Conservation (phyloP, 2,797 vertebrate genomes). For the Galaxias olidus region DNA sequence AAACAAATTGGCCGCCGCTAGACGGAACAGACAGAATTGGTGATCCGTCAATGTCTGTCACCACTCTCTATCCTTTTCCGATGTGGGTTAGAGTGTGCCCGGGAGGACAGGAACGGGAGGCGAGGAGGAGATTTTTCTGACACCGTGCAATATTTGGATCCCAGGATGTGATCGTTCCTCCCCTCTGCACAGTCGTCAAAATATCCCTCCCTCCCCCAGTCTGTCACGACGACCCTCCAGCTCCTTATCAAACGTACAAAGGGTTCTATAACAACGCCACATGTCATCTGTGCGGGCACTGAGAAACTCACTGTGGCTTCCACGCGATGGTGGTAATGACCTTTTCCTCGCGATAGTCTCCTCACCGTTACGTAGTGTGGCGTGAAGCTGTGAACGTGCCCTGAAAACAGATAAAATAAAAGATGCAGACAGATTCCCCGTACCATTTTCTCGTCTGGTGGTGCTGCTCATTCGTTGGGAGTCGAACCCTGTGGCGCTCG, state of each 20-base stretch:
- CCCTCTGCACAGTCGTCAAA: constrained; percentile 15
- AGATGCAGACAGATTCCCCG: constrained; percentile 1
- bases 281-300: constrained; percentile 6
- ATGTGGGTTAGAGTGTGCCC: too few species aligned
- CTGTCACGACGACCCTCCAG: constrained; percentile 4
- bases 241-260: constrained; percentile 12
- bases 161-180: not conserved
- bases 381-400: constrained; percentile 1
- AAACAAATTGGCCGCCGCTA: too few species aligned
- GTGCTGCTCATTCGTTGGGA: not conserved
- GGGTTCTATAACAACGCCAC: constrained; percentile 23
- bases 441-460: not conserved
- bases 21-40: too few species aligned
- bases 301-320: not conserved
- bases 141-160: not conserved
- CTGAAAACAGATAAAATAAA: not conserved
- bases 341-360: not conserved
- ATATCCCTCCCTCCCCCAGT: constrained; percentile 4
- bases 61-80: too few species aligned
- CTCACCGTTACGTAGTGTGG: not conserved
- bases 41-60: too few species aligned
- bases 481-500: constrained; percentile 44
- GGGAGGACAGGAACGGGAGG: too few species aligned
- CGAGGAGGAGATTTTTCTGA: too few species aligned
- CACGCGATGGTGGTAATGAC: not conserved